Base-by-base conservation (phyloP, 2,888 invertebrate species). In the Scaptomyza cyrtandrae region DNA sequence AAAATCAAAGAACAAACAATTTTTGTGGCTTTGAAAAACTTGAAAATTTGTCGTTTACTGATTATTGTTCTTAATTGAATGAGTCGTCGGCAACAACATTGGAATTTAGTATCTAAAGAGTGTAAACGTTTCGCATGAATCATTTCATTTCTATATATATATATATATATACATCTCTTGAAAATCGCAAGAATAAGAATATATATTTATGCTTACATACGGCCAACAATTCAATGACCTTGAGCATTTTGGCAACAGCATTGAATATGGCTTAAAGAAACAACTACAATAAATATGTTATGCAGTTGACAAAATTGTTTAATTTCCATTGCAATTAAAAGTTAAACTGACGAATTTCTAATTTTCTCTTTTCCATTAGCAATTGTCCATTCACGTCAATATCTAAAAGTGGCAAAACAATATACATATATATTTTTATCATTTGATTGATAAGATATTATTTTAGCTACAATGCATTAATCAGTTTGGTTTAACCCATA, bases 171-270 rank as follows among this genome's bases (percentile, higher is more conserved):
- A 35, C 13, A 35, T 3, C 27, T 29, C 24, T 6, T 11, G 27
- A 3, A 24, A 29, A 16, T 14, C 13, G 41, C 41, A 37, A 24
- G 39, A 27, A 31, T 45, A 52, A 19, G 48, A 37, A 33, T 24
- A 27, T 39, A 3, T 41, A 16, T 31, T 7, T 4, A 10, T 41
- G 10, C 16, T 5, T 41, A 41, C 7, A 9, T 16, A 16, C 41
- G 46, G 16, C 24, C 33, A 54, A 48, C 7, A 46, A 52, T 58
- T 62, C 46, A 62, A 54, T 63, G 75, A 50, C 78, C 78, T 73
- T 75, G 78, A 57, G 50, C 29, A 45, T 29, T 73, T 73, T 78
- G 68, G 78, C 74, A 77, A 60, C 11, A 59, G 50, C 61, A 52
- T 49, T 53, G 55, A 70, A 58, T 16, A 45, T 2, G 11, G 29